Conservation (phyloP, 1,140 invertebrate genomes). For the Papilio polyxenes region DNA sequence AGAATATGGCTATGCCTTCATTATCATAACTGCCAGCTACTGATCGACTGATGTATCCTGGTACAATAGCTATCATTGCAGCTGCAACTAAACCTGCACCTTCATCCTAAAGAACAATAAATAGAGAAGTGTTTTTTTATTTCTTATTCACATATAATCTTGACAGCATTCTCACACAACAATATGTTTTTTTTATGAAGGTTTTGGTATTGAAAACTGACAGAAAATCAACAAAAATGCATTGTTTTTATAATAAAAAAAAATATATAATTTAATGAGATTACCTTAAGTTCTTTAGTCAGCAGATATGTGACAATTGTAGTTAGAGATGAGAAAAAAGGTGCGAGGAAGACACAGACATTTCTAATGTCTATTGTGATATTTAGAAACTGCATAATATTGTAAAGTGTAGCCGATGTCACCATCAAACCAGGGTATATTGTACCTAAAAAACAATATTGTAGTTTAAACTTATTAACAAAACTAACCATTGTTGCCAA, state of each 20-base stretch:
- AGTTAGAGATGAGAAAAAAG: conserved; percentile 97
- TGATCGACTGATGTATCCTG: conserved; percentile 98
- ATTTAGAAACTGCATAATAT: conserved; percentile 93
- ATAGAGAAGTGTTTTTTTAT: too few relatives aligned
- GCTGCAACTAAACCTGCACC: conserved; percentile 96
- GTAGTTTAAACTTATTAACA: background rate
- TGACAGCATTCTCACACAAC: too few relatives aligned
- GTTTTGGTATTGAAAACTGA: too few relatives aligned
- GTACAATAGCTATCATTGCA: conserved; percentile 97
- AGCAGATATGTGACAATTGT: conserved; percentile 97
- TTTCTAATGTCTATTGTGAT: conserved; percentile 98
- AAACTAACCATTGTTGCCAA: background rate
- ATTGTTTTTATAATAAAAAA: background rate
- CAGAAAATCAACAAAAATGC: too few relatives aligned
- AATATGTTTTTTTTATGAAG: too few relatives aligned
- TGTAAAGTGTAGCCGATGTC: conserved; percentile 95
- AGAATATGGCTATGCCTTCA: conserved; percentile 99
- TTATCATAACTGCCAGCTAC: conserved; percentile 99
- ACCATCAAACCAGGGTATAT: conserved; percentile 99
- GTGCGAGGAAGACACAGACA: conserved; percentile 98
- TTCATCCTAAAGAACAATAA: conserved; percentile 89
- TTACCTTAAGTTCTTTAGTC: conserved; percentile 96
- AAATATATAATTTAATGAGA: conserved; percentile 40
- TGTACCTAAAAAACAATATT: conserved; percentile 83
- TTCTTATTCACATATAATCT: too few relatives aligned